A percentile compares a stretch with the other conserved stretches of the same genome.
Evolutionary conservation across 2,888 invertebrate genomes (phyloP).

Genomic region (Leptopilina myrica): DNA sequence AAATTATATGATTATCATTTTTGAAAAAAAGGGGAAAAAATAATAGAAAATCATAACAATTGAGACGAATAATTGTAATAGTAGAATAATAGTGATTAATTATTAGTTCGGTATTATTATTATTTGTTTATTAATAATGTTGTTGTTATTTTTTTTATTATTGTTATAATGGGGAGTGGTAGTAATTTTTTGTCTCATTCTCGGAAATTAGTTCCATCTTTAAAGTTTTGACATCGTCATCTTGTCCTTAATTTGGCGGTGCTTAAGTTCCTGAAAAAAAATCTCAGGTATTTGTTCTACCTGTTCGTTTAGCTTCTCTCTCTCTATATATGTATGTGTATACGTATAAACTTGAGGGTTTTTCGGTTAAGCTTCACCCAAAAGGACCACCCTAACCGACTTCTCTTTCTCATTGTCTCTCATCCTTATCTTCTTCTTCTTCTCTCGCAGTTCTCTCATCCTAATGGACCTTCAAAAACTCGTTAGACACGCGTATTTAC

Average conservation of each 20-base stretch:
- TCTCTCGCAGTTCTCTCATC: background rate
- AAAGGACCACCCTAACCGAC: conserved; percentile 15
- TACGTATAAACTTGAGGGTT: conserved; percentile 12
- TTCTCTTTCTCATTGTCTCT: conserved; percentile 23
- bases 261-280: conserved; percentile 62
- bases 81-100: no score
- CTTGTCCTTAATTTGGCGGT: conserved; percentile 67
- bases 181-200: conserved; percentile 32
- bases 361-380: conserved; percentile 19
- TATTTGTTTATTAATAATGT: no score
- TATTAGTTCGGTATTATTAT: no score
- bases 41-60: no score
- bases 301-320: conserved; percentile 51
- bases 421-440: conserved; percentile 33
- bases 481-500: conserved; percentile 25
- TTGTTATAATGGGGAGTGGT: background rate
- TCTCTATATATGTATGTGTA: background rate
- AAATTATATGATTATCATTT: no score
- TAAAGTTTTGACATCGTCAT: conserved; percentile 66
- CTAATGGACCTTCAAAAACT: conserved; percentile 17
- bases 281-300: conserved; percentile 67
- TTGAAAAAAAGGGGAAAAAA: no score
- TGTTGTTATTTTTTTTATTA: no score
- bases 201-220: conserved; percentile 51
- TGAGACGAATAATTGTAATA: no score